phyloP scores from a whole-genome alignment of 2,888 invertebrate genomes.

The Yponomeuta evonymella region DNA sequence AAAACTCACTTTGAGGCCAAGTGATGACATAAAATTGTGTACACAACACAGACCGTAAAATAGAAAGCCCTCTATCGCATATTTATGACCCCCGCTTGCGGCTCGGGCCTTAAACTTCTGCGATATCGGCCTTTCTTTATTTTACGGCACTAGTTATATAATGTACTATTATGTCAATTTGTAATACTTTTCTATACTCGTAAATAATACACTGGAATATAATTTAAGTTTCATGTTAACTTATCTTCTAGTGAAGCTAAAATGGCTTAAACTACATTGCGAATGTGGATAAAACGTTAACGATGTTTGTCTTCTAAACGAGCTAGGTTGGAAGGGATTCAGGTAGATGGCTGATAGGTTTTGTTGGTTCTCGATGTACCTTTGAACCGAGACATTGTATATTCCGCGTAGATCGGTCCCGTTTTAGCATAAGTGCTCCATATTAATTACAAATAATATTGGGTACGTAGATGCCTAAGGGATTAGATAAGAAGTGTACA shows the following conservation, averaged over 20 bases:
- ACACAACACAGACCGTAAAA: too few species aligned
- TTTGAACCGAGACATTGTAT: not conserved
- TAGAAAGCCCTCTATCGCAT: too few species aligned
- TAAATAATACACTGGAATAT: too few species aligned
- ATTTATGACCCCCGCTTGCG: too few species aligned
- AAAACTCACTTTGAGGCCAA: too few species aligned
- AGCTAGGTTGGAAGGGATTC: constrained; percentile 23
- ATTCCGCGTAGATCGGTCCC: not conserved
- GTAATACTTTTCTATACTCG: too few species aligned
- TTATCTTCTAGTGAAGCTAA: not conserved
- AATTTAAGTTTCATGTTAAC: too few species aligned
- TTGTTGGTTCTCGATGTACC: constrained; percentile 4
- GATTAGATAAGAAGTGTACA: not conserved
- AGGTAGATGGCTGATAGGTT: constrained; percentile 18
- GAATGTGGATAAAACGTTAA: constrained; percentile 31
- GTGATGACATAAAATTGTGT: too few species aligned
- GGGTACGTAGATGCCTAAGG: not conserved
- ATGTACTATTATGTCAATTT: too few species aligned
- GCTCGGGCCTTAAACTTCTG: too few species aligned
- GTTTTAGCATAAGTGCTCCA: not conserved
- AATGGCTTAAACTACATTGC: constrained; percentile 16
- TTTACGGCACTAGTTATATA: too few species aligned
- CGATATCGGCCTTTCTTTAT: too few species aligned
- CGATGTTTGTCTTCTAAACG: constrained; percentile 35
- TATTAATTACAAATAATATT: constrained; percentile 7